Base-by-base conservation (phyloP, 2,113 vertebrate species). In the Mustelus asterias region DNA sequence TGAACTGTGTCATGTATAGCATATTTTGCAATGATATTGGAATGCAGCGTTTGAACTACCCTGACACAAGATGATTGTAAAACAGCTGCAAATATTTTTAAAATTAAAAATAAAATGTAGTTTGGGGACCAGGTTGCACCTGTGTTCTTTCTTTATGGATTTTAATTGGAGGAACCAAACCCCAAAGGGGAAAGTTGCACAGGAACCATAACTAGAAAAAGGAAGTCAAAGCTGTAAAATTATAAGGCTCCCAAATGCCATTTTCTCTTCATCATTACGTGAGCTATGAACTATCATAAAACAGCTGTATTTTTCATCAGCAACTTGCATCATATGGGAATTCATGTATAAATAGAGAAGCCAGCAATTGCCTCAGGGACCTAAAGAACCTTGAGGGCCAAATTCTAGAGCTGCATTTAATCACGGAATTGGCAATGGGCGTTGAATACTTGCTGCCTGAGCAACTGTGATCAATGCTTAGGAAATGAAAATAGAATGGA, bases 1-100 rank as follows among this genome's bases (percentile, higher is more conserved):
- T 48, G 41, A 86, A 24, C 22, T 44, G 8, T 9, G 85, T 22
- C 85, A 48, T 58, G 86, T 29, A 4, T 89, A 54, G 48, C 11
- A 58, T 89, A 89, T 58, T 89, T 6, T 89, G 26, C 58, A 89
- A 33, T 90, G 24, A 54, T 88, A 88, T 88, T 88, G 41, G 29
- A 70, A 16, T 70, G 63, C 90, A 94, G 13, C 70, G 29, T 24
- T 26, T 70, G 93, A 94, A 3, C 22, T 94, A 41, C 58, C 0
- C 5, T 70, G 67, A 70, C 37, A 44, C 2, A 94, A 37, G 22
- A 70, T 24, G 22, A 67, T 18, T 44, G 60, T 69, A 70, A 94
- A 94, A 26, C 93, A 94, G 93, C 93, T 70, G 93, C n/a, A 94
- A 41, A 60, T 90, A 37, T 18, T 60, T 92, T 58, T 92, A n/a